Evolutionary conservation across 2,797 vertebrate species (phyloP).

Genomic region (Oophaga sylvatica): DNA sequence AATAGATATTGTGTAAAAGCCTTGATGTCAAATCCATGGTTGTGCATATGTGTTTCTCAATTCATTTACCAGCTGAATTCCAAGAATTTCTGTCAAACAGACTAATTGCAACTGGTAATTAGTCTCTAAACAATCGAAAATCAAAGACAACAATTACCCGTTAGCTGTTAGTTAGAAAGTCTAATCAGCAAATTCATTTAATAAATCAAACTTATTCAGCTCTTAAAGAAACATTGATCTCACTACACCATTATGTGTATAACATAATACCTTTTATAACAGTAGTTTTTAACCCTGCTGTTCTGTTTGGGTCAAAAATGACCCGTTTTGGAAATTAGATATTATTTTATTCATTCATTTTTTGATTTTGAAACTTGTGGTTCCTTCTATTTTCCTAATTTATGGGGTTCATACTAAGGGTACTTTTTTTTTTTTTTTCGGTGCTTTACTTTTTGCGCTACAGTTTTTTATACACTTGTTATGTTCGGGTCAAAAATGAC

Average conservation of each 20-base stretch:
- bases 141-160: slow-evolving; percentile 30
- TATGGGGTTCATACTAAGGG: no score
- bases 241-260: background rate
- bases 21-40: slow-evolving; percentile 12
- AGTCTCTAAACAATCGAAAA: slow-evolving; percentile 36
- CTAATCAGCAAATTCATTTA: slow-evolving; percentile 40
- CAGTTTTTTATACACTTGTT: no score
- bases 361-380: no score
- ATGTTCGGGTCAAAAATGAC: no score
- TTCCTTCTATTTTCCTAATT: no score
- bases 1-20: background rate
- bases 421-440: no score
- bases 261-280: no score
- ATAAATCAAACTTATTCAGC: background rate
- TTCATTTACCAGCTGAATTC: slow-evolving; percentile 14
- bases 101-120: slow-evolving; percentile 39
- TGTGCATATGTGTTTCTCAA: background rate
- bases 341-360: no score
- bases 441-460: no score
- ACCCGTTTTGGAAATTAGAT: no score
- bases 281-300: no score
- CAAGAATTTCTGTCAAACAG: slow-evolving; percentile 36
- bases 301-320: no score
- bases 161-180: background rate
- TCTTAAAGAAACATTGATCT: slow-evolving; percentile 18